phyloP scores from a whole-genome alignment of 92 coral and sea anemone genomes.

The Galaxea fascicularis region DNA sequence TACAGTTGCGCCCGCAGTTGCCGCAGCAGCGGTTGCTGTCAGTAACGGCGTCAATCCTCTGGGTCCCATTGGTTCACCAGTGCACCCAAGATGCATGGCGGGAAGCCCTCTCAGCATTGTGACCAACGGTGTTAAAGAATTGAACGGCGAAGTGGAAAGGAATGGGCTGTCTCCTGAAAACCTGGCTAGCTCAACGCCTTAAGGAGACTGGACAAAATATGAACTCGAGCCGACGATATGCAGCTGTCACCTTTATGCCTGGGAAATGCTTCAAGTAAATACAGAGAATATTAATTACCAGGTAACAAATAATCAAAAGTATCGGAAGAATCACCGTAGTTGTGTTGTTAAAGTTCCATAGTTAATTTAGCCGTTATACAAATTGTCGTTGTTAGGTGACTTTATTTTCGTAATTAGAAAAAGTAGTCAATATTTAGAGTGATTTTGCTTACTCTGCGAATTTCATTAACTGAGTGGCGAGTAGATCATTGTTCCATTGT shows the following conservation, averaged over 20 bases:
- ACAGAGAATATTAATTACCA: not conserved
- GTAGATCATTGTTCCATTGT: too few species aligned
- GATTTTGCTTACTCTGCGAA: slow-evolving; percentile 4
- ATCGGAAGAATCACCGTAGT: not conserved
- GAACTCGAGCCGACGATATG: not conserved
- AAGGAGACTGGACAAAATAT: slow-evolving; percentile 16
- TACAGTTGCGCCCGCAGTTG: slow-evolving; percentile 99
- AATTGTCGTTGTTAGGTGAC: not conserved
- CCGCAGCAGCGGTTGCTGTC: slow-evolving; percentile 98
- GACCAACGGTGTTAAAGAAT: slow-evolving; percentile 74
- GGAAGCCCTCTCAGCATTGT: slow-evolving; percentile 74
- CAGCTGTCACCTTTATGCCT: slow-evolving; percentile 4
- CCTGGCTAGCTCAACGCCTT: slow-evolving; percentile 61
- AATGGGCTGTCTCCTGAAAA: slow-evolving; percentile 69
- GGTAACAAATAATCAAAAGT: slow-evolving; percentile 19
- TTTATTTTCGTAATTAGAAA: not conserved
- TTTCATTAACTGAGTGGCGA: too few species aligned
- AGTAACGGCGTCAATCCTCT: slow-evolving; percentile 77
- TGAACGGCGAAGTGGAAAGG: slow-evolving; percentile 74
- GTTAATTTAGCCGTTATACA: not conserved
- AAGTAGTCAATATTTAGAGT: not conserved
- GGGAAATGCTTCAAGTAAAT: slow-evolving; percentile 9
- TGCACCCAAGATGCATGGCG: slow-evolving; percentile 74
- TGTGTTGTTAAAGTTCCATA: not conserved
- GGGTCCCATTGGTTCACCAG: slow-evolving; percentile 80